These are phyloP conservation scores for Drosophila lacertosa DNA, from an alignment of 1,140 invertebrate genomes.

Conservation along the genomic window DNA sequence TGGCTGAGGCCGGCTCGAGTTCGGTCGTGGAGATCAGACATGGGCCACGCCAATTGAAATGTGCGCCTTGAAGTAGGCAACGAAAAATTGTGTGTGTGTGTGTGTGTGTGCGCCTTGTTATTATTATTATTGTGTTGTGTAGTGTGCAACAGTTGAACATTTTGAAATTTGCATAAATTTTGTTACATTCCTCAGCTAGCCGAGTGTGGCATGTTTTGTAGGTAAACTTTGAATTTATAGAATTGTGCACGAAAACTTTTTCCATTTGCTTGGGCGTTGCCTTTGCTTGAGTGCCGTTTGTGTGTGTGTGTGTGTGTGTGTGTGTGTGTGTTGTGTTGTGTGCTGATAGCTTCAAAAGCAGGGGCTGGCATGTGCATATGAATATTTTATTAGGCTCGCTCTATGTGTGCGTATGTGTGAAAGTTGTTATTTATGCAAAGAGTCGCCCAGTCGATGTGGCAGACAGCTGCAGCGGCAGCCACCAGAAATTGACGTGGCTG, in stretches of 20 bases:
- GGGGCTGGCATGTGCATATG: slow-evolving; percentile 69
- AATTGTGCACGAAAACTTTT: slow-evolving; percentile 71
- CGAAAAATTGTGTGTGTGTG: slow-evolving; percentile 1
- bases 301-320: slow-evolving; percentile 6
- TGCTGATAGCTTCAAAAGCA: slow-evolving; percentile 61
- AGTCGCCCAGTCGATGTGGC: slow-evolving; percentile 22
- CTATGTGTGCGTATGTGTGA: slow-evolving; percentile 22
- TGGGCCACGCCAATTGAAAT: slow-evolving; percentile 12
- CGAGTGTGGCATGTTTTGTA: slow-evolving; percentile 19
- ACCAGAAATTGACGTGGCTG: slow-evolving; percentile 44
- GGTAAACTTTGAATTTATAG: slow-evolving; percentile 70
- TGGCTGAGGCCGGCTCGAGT: slow-evolving; percentile 12
- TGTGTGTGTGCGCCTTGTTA: slow-evolving; percentile 13
- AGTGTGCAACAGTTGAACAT: slow-evolving; percentile 77
- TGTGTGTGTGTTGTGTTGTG: slow-evolving; percentile 34
- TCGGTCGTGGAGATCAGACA: slow-evolving; percentile 11
- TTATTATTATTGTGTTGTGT: slow-evolving; percentile 27
- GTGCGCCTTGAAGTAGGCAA: slow-evolving; percentile 38
- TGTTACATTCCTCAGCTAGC: slow-evolving; percentile 29
- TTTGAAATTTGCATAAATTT: slow-evolving; percentile 77
- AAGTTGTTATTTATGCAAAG: slow-evolving; percentile 53
- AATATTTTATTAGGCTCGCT: slow-evolving; percentile 76
- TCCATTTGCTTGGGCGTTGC: slow-evolving; percentile 60
- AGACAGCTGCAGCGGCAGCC: slow-evolving; percentile 41
- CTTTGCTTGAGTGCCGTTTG: neutral